phyloP scores from a whole-genome alignment of 2,797 vertebrate genomes.

The Channallabes apus region DNA sequence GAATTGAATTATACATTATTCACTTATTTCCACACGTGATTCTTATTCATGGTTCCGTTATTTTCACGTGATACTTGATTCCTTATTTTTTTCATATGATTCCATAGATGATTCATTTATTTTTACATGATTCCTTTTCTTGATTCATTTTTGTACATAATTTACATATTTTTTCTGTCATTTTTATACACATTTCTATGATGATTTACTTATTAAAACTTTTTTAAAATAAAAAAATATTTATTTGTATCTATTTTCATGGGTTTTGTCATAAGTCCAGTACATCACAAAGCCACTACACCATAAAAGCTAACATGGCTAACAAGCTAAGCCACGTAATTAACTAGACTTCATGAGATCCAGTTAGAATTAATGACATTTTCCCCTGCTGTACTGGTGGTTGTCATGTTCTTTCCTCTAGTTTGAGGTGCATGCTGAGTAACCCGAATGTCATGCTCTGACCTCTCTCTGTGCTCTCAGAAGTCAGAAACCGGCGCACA shows the following conservation, averaged over 20 bases:
- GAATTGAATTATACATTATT: neutral
- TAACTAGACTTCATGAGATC: neutral
- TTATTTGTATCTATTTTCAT: too few relatives aligned
- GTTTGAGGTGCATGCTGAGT: constrained; percentile 41
- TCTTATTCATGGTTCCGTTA: neutral
- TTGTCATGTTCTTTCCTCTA: neutral
- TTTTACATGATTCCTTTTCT: neutral
- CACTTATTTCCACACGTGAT: neutral
- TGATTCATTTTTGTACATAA: too few relatives aligned
- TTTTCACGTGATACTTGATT: neutral
- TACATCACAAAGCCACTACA: neutral
- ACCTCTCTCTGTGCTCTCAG: constrained; percentile 19
- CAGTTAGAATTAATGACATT: neutral
- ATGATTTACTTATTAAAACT: too few relatives aligned
- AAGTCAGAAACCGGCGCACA: neutral
- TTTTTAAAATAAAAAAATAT: too few relatives aligned
- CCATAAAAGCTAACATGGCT: neutral
- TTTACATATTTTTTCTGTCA: neutral
- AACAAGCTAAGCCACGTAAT: too few relatives aligned
- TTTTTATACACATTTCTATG: neutral
- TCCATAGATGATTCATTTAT: neutral
- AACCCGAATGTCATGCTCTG: constrained; percentile 39
- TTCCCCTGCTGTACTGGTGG: neutral
- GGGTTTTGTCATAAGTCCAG: neutral
- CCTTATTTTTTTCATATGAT: neutral